Base-by-base conservation (phyloP, 2,113 vertebrate genomes). In the Trachemys scripta region DNA sequence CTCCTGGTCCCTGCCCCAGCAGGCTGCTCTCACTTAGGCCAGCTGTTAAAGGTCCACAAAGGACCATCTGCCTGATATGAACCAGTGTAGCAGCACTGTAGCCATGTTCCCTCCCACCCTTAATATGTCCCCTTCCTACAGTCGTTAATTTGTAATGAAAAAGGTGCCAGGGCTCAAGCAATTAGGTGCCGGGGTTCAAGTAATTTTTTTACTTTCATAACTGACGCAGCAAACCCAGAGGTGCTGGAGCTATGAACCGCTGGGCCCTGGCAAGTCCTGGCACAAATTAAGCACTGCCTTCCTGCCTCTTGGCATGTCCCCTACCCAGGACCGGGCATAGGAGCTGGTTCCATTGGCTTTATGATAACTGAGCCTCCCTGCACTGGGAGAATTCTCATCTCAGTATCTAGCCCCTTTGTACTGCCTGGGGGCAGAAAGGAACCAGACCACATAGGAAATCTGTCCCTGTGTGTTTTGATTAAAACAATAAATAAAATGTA, bases 41-140 rank as follows among this genome's bases (percentile, higher is more conserved):
- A 27, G 42, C 24, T 27, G 75, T 47, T 78, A 79, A 97, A 8
- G 25, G 56, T 92, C 53, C 89, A 42, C 53, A 25, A 80, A 42
- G 92, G 87, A 94, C 16, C n/a, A 84, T 80, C 27, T 80, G 57
- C 87, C 84, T 87, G 80, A 62, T 84, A 91, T 65, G 84, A 93
- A 49, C 47, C 20, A 5, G 38, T 10, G 6, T 17, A 82, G 81
- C 65, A n/a, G 10, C 62, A 69, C 59, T 65, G 29, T 65, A 69
- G 4, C 35, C 14, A n/a, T 2, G 16, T 69, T n/a, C 8, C 35
- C 8, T 69, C 7, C 13, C 35, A 69, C 35, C 35, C 8, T 17
- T n/a, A n/a, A n/a, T n/a, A n/a, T 69, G 35, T 69, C 31, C 65
- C 35, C 8, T 69, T n/a, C 35, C 65, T 69, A 35, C 65, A 27